These are phyloP conservation scores for Contarinia nasturtii DNA, from an alignment of 1,140 invertebrate species.

Conservation along the genomic window DNA sequence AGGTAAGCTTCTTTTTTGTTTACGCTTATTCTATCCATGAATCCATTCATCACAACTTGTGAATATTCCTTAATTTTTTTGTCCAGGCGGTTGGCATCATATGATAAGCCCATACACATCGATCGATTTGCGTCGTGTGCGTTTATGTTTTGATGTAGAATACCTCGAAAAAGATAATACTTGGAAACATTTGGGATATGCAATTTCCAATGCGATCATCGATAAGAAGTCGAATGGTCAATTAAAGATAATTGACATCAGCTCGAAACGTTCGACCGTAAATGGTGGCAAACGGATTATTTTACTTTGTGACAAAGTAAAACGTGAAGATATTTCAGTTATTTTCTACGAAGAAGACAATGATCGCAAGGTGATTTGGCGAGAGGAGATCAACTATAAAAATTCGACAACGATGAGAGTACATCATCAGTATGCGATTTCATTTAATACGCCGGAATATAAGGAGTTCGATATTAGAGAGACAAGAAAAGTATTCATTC, in stretches of 20 bases:
- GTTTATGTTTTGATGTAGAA: slow-evolving; percentile 68
- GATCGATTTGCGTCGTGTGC: slow-evolving; percentile 84
- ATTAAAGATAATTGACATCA: slow-evolving; percentile 67
- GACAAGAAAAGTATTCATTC: slow-evolving; percentile 58
- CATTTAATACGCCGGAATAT: slow-evolving; percentile 50
- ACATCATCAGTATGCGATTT: slow-evolving; percentile 83
- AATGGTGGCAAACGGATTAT: slow-evolving; percentile 78
- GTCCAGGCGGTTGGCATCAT: too few relatives aligned
- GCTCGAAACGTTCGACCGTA: slow-evolving; percentile 44
- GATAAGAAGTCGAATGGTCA: slow-evolving; percentile 95
- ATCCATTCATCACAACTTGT: too few relatives aligned
- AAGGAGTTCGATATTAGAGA: slow-evolving; percentile 41
- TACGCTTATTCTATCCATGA: too few relatives aligned
- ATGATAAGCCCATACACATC: too few relatives aligned
- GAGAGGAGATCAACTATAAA: slow-evolving; percentile 63
- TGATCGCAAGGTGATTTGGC: neutral
- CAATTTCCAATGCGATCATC: slow-evolving; percentile 82
- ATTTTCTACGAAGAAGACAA: slow-evolving; percentile 66
- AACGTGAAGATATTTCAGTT: slow-evolving; percentile 79
- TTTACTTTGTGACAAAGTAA: slow-evolving; percentile 79
- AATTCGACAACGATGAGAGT: slow-evolving; percentile 34
- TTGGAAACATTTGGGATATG: slow-evolving; percentile 57
- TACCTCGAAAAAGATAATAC: slow-evolving; percentile 56
- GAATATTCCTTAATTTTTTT: too few relatives aligned
- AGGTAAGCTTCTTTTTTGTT: slow-evolving; percentile 46